Evolutionary conservation across 2,888 invertebrate genomes (phyloP).

Genomic region (Myathropa florea): DNA sequence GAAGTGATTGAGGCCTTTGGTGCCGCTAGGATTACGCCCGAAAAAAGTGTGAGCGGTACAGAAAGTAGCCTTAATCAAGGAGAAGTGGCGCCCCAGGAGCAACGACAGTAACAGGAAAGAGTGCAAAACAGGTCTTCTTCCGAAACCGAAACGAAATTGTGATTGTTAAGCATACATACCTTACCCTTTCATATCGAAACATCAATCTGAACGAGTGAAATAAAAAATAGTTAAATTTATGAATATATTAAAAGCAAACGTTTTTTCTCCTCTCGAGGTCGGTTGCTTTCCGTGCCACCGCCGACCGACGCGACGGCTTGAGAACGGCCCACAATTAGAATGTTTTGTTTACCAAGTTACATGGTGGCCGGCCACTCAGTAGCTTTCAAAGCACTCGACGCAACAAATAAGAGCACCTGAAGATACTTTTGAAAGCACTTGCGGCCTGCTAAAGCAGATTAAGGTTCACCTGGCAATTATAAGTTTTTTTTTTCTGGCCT

Average conservation of each 20-base stretch:
- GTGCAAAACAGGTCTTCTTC: not conserved
- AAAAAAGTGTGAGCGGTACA: not conserved
- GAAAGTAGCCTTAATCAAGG: constrained; percentile 36
- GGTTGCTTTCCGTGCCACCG: not conserved
- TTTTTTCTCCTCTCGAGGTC: not conserved
- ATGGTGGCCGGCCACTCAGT: constrained; percentile 14
- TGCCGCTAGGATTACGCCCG: constrained; percentile 19
- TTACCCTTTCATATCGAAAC: not conserved
- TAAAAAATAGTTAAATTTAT: constrained; percentile 26
- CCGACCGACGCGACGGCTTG: not conserved
- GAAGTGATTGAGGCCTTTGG: constrained; percentile 74
- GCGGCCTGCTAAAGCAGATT: constrained; percentile 12
- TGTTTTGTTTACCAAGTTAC: constrained; percentile 24
- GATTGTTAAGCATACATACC: constrained; percentile 28
- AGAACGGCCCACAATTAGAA: constrained; percentile 1
- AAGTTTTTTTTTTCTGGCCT: not conserved
- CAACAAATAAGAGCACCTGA: constrained; percentile 12
- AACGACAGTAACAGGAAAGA: not conserved
- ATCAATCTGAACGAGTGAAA: constrained; percentile 1
- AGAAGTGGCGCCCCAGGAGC: constrained; percentile 4
- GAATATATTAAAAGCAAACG: constrained; percentile 3
- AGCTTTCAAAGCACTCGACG: constrained; percentile 20
- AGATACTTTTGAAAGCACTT: constrained; percentile 30
- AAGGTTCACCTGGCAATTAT: not conserved
- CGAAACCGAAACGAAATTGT: constrained; percentile 18